Base-by-base conservation (phyloP, 2,888 invertebrate genomes). In the Panopea generosa region DNA sequence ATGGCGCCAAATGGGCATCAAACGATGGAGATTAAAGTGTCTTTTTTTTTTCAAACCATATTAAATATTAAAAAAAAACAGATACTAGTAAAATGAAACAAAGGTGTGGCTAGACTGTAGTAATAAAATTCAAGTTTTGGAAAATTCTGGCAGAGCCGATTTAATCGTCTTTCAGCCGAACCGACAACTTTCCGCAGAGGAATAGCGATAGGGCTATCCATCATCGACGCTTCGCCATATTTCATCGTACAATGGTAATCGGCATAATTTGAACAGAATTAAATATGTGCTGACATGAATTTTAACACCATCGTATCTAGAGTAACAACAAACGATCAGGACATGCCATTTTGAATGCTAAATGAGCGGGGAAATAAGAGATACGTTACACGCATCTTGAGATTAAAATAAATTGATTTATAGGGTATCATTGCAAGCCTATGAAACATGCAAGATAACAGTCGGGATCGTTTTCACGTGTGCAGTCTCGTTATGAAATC, bases 301-400 rank as follows among this genome's bases (percentile, higher is more conserved):
- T 77, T 68, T 60, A 68, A 68, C 77, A 65, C 68, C 52, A 9
- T 4, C 60, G 66, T 77, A 77, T 77, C 77, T 38, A 38, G n/a
- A 7, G 43, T n/a, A 24, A 55, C 27, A 63, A 72, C 59, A 62
- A 29, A 38, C 52, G 55, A 56, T 53, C 68, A 52, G 43, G 68
- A 43, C 65, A 73, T 61, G 77, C 72, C 68, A 65, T 69, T 72
- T 77, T 72, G 69, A 72, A 72, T 56, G 67, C 62, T 68, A 77
- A 77, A 77, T 77, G 62, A 73, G 68, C 72, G 77, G 26, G 65
- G 68, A 65, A 68, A 73, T 73, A 49, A 16, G 67, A 73, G 73
- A 73, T 73, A 73, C 43, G 67, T 56, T 67, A 27, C 62, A 61
- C 43, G 57, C 53, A 62, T 26, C 43, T 49, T 53, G 27, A 50